Base-by-base conservation (phyloP, 2,888 invertebrate genomes). In the Diadromus collaris region DNA sequence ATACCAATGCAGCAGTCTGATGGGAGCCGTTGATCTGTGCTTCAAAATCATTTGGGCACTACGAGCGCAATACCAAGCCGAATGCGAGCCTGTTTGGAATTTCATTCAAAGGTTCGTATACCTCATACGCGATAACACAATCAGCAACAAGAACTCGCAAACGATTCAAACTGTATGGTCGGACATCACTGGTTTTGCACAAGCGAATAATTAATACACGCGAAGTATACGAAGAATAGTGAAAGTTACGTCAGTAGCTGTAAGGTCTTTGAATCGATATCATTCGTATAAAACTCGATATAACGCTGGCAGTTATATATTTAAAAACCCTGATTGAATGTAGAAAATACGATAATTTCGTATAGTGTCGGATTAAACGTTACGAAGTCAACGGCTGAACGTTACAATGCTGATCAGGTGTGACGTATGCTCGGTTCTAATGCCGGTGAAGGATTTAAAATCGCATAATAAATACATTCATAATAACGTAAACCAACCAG, bases 81-180 rank as follows among this genome's bases (percentile, higher is more conserved):
- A 72, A 10, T 77, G 65, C 29, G 77, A 77, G 48, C 19, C 32
- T 13, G 61, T 77, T 10, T 77, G 72, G 77, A 54, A 51, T 41
- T 77, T 77, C n/a, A 29, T 77, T 13, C 38, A 77, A 60, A 6
- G 41, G 38, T 77, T 58, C 61, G 65, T 77, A 7, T 77, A 72
- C 44, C 41, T 27, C 24, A 72, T 64, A 16, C 13, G 56, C 19
- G 44, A 74, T 29, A 51, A 67, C 24, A 21, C 34, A 7, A 67
- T 67, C 27, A 51, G 74, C 41, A 46, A 38, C 6, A 67, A 51
- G 16, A 48, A 29, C 10, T 58, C 19, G 27, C 74, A 51, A 68
- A 38, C 16, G 2, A 34, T 60, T 29, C 51, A 41, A 24, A 61
- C 74, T 2, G 13, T 51, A 9, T 74, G 74, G 74, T 46, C 67